Percentiles rank a stretch among this genome's conserved stretches.
Evolutionary conservation across 2,113 vertebrate species (phyloP).

Genomic region (Thoracochromis brauschi): DNA sequence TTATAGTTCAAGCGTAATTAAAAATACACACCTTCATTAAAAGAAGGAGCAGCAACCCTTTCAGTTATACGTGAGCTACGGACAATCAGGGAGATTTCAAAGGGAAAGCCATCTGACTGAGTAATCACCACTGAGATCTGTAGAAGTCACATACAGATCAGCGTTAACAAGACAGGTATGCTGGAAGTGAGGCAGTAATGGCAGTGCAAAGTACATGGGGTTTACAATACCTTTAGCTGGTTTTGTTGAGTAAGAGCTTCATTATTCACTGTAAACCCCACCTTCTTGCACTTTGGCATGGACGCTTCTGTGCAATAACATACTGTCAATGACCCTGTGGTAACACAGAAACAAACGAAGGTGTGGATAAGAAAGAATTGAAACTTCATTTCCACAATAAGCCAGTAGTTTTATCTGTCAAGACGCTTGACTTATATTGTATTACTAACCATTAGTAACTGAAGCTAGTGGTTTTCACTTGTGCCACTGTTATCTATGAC

Average conservation of each 20-base stretch:
- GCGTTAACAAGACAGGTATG: neutral
- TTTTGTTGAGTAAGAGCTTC: neutral
- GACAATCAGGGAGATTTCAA: conserved; percentile 21
- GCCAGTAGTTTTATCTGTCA: neutral
- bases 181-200: neutral
- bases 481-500: neutral
- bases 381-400: neutral
- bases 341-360: conserved; percentile 1
- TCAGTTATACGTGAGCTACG: rapidly evolving
- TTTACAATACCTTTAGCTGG: conserved; percentile 29
- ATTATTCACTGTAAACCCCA: conserved; percentile 45
- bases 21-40: conserved; percentile 40
- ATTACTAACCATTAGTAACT: neutral
- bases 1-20: neutral
- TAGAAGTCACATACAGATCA: neutral
- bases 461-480: neutral
- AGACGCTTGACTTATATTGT: neutral
- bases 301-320: conserved; percentile 13
- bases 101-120: conserved; percentile 20
- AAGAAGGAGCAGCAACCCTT: conserved; percentile 11
- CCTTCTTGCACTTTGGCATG: conserved; percentile 40
- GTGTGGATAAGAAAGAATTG: neutral
- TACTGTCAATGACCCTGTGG: conserved; percentile 39
- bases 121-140: conserved; percentile 48
- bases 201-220: neutral